These are phyloP conservation scores for Microtus montanus DNA, from an alignment of 2,113 vertebrate genomes.

Conservation along the genomic window DNA sequence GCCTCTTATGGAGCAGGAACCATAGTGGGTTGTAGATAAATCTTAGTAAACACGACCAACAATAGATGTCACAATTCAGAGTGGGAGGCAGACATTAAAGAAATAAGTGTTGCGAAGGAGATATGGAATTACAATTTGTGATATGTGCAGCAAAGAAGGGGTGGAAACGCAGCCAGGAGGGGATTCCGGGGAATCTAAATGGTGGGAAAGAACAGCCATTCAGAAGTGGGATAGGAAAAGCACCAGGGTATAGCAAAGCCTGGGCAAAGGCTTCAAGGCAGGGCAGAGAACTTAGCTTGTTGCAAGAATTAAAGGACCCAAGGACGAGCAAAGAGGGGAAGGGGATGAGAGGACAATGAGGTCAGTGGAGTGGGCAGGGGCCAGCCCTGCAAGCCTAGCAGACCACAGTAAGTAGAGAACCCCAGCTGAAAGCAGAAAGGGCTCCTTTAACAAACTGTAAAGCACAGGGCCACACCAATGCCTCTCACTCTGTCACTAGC, in stretches of 20 bases:
- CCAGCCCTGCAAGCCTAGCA: background rate
- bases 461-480: background rate
- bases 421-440: background rate
- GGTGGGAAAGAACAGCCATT: background rate
- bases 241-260: background rate
- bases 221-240: background rate
- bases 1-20: background rate
- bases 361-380: background rate
- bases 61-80: background rate
- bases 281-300: background rate
- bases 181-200: background rate
- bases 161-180: background rate
- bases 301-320: background rate
- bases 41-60: background rate
- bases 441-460: background rate
- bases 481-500: background rate
- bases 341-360: background rate
- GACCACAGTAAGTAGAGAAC: background rate
- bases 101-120: background rate
- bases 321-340: background rate
- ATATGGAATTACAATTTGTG: background rate
- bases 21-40: background rate
- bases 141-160: background rate
- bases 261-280: background rate
- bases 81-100: background rate